Conservation (phyloP, 2,888 invertebrate genomes). For the Deilephila porcellus region DNA sequence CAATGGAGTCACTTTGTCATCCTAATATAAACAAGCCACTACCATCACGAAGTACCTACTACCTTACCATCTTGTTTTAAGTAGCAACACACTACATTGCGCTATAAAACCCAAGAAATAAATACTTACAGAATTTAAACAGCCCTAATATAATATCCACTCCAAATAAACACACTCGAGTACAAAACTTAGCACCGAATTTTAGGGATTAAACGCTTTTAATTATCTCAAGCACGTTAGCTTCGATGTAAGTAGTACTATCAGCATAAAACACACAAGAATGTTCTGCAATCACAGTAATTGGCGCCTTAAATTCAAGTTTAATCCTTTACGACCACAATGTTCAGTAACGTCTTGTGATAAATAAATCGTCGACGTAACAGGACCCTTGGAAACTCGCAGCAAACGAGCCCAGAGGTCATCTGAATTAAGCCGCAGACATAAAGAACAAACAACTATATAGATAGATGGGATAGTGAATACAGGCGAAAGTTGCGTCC, state of each 20-base stretch:
- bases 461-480: not conserved
- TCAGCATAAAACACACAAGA: slow-evolving; percentile 35
- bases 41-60: too few relatives aligned
- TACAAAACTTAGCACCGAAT: too few relatives aligned
- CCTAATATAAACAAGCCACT: too few relatives aligned
- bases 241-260: slow-evolving; percentile 35
- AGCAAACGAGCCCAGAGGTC: slow-evolving; percentile 39
- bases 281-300: slow-evolving; percentile 46
- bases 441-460: slow-evolving; percentile 28
- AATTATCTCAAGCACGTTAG: not conserved
- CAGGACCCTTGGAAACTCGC: slow-evolving; percentile 37
- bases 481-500: not conserved
- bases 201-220: not conserved
- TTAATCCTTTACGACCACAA: slow-evolving; percentile 42
- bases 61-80: too few relatives aligned
- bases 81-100: too few relatives aligned
- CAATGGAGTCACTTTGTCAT: too few relatives aligned
- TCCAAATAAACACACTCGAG: too few relatives aligned
- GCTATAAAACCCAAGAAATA: too few relatives aligned
- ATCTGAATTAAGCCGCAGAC: slow-evolving; percentile 27
- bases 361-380: slow-evolving; percentile 46
- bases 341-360: slow-evolving; percentile 38
- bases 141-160: too few relatives aligned
- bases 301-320: slow-evolving; percentile 49
- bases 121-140: too few relatives aligned